Conservation (phyloP, 1,140 invertebrate species). For the Chrysopa pallens region DNA sequence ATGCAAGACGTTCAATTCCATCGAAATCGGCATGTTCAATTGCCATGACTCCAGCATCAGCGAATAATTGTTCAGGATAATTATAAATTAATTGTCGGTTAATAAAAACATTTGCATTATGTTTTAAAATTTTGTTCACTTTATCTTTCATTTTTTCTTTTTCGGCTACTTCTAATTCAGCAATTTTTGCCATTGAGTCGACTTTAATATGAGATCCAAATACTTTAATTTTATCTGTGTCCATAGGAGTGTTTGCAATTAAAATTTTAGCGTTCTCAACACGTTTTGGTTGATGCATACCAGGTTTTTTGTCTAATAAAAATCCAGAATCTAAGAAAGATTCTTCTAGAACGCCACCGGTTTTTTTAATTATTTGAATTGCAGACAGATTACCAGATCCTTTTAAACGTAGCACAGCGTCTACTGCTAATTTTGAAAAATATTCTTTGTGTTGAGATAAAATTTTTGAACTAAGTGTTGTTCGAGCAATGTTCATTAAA, state of each 20-base stretch:
- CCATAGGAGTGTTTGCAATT: constrained; percentile 99
- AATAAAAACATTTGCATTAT: constrained; percentile 97
- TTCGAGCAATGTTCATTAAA: constrained; percentile 91
- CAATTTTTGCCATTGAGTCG: constrained; percentile 95
- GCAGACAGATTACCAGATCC: constrained; percentile 82
- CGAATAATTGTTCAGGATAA: constrained; percentile 98
- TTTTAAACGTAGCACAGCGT: constrained; percentile 88
- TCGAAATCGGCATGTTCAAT: constrained; percentile 99
- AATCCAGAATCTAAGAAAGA: constrained; percentile 98
- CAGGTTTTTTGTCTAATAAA: constrained; percentile 90
- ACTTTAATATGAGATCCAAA: constrained; percentile 96
- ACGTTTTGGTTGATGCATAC: constrained; percentile 71
- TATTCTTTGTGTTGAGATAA: constrained; percentile 94
- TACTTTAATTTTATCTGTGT: constrained; percentile 99
- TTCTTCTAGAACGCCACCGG: constrained; percentile 79
- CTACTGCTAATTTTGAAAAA: constrained; percentile 87
- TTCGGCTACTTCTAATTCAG: constrained; percentile 92
- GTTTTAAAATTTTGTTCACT: constrained; percentile 90
- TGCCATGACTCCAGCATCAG: constrained; percentile 96
- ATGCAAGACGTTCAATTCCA: constrained; percentile 90
- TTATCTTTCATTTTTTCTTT: constrained; percentile 99
- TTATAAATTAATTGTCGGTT: constrained; percentile 99
- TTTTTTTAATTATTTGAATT: constrained; percentile 96
- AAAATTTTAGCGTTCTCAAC: constrained; percentile 91
- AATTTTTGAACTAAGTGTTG: constrained; percentile 97